phyloP scores from a whole-genome alignment of 2,888 invertebrate species.

The Luffia ferchaultella region DNA sequence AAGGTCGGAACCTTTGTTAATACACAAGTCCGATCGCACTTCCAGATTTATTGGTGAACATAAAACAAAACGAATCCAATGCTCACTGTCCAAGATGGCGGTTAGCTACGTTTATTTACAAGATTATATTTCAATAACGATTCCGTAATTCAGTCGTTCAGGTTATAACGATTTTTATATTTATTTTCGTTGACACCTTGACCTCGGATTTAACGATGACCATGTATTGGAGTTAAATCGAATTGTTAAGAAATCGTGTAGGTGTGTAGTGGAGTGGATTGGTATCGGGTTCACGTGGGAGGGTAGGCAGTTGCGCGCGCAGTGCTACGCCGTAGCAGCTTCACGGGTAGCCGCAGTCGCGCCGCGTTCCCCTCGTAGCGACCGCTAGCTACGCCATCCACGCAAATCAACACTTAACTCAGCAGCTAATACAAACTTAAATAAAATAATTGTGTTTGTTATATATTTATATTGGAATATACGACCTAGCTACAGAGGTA shows the following conservation, averaged over 20 bases:
- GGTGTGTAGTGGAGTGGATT: slow-evolving; percentile 30
- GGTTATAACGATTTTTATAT: too few relatives aligned
- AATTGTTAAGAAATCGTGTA: slow-evolving; percentile 6
- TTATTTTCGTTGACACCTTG: neutral
- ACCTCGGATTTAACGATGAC: neutral
- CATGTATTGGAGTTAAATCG: slow-evolving; percentile 1
- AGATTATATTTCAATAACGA: too few relatives aligned
- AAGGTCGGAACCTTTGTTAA: too few relatives aligned
- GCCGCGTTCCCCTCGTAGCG: slow-evolving; percentile 39
- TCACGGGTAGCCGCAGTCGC: slow-evolving; percentile 42
- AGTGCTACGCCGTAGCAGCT: slow-evolving; percentile 36
- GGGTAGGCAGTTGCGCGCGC: slow-evolving; percentile 49
- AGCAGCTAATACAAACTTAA: neutral
- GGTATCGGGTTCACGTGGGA: slow-evolving; percentile 53
- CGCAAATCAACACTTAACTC: neutral
- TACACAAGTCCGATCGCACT: too few relatives aligned
- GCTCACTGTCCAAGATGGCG: too few relatives aligned
- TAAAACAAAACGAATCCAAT: too few relatives aligned
- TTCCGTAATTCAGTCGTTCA: too few relatives aligned
- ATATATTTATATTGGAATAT: too few relatives aligned
- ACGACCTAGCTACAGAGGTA: too few relatives aligned
- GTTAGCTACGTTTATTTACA: too few relatives aligned
- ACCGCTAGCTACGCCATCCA: slow-evolving; percentile 27
- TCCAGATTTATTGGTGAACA: too few relatives aligned
- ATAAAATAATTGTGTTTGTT: neutral